These are phyloP conservation scores for Aphidius ervi DNA, from an alignment of 1,140 invertebrate genomes.

Conservation along the genomic window DNA sequence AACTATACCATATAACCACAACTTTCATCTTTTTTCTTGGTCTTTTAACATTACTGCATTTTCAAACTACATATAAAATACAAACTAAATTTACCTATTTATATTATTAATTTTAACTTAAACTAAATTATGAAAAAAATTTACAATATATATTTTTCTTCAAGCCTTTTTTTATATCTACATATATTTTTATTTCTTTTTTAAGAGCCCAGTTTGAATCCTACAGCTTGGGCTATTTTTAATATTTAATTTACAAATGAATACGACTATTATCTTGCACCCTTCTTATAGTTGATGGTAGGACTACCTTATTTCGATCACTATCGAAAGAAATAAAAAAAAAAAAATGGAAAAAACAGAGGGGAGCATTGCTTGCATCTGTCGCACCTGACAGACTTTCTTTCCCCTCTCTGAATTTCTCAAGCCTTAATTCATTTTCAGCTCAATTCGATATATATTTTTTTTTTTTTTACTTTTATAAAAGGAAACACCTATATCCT, in stretches of 20 bases:
- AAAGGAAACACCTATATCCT: no score
- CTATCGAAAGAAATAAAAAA: slow-evolving; percentile 34
- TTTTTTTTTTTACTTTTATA: slow-evolving; percentile 9
- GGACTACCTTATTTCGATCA: slow-evolving; percentile 32
- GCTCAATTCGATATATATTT: background rate
- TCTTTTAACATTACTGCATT: no score
- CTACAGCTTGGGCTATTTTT: background rate
- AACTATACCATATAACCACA: background rate
- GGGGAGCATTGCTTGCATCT: slow-evolving; percentile 41
- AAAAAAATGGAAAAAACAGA: slow-evolving; percentile 21
- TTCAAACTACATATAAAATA: no score
- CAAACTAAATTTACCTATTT: no score
- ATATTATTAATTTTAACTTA: background rate
- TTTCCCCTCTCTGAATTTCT: slow-evolving; percentile 23
- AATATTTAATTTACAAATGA: no score
- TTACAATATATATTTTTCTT: background rate
- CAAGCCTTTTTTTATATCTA: no score
- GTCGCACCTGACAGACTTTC: slow-evolving; percentile 48
- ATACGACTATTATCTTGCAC: no score
- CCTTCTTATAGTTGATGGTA: no score
- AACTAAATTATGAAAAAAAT: background rate
- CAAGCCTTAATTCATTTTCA: slow-evolving; percentile 21
- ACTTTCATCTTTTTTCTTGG: no score
- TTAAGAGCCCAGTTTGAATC: no score
- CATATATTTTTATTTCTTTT: no score